Evolutionary conservation across 2,888 invertebrate species (phyloP).

Genomic region (Noctua fimbriata): DNA sequence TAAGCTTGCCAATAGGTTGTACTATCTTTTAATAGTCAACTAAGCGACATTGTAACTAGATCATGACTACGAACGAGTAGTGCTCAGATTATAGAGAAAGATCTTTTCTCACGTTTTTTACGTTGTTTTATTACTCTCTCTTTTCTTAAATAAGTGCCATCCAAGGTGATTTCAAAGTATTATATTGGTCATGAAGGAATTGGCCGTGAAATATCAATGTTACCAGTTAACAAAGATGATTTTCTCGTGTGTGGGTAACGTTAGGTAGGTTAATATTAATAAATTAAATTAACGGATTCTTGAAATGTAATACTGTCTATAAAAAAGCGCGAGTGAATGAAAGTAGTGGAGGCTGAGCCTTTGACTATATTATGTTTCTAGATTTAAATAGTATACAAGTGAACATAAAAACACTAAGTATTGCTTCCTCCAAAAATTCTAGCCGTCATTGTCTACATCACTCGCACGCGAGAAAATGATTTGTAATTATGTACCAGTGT

Average conservation of each 20-base stretch:
- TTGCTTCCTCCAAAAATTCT: not conserved
- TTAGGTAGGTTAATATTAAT: constrained; percentile 12
- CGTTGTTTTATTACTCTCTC: constrained; percentile 19
- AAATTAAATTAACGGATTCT: not conserved
- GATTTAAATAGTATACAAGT: not conserved
- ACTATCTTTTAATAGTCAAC: constrained; percentile 2
- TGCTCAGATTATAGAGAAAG: constrained; percentile 44
- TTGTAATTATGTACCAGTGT: constrained; percentile 55
- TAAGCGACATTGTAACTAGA: not conserved
- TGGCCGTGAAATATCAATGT: constrained; percentile 64
- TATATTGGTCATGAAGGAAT: constrained; percentile 61
- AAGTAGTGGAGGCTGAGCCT: not conserved
- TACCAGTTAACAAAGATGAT: constrained; percentile 64
- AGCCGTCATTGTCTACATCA: not conserved
- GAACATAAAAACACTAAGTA: not conserved
- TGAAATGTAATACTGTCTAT: not conserved
- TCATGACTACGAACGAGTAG: constrained; percentile 5
- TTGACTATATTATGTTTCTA: not conserved
- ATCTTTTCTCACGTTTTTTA: constrained; percentile 40
- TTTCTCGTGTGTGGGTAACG: constrained; percentile 45
- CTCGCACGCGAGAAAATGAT: constrained; percentile 41
- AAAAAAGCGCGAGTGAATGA: not conserved
- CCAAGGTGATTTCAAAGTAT: constrained; percentile 65
- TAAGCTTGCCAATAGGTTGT: constrained; percentile 40
- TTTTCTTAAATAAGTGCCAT: constrained; percentile 63